phyloP scores from a whole-genome alignment of 2,797 vertebrate species.

The Sphenodon punctatus region DNA sequence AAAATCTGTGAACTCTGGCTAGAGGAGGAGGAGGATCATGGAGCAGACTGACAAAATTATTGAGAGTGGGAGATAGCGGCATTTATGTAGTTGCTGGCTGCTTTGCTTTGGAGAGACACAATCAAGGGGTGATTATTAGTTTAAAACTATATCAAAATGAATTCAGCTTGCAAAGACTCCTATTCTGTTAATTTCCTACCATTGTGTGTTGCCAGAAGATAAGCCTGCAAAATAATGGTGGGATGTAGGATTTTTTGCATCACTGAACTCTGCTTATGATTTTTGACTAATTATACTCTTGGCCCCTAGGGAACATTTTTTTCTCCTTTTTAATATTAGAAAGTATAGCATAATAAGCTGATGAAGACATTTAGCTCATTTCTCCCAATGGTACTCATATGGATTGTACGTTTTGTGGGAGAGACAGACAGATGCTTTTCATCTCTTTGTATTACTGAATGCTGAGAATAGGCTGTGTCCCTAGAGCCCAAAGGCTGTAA shows the following conservation, averaged over 20 bases:
- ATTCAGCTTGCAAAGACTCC: not conserved
- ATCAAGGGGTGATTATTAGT: conserved; percentile 12
- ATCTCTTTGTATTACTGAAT: not conserved
- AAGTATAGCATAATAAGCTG: not conserved
- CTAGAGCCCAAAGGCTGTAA: no score
- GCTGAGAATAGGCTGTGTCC: not conserved
- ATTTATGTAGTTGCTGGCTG: not conserved
- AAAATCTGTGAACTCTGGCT: conserved; percentile 2
- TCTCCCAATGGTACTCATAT: not conserved
- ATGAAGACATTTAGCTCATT: not conserved
- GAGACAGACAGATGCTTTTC: not conserved
- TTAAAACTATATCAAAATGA: conserved; percentile 26
- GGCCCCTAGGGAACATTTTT: not conserved
- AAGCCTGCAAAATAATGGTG: not conserved
- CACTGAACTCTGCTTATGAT: not conserved
- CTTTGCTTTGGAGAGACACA: not conserved
- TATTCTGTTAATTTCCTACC: not conserved
- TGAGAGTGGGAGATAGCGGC: not conserved
- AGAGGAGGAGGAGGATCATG: not conserved
- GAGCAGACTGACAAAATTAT: not conserved
- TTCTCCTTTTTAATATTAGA: not conserved
- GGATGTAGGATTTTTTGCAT: not conserved
- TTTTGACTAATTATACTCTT: not conserved
- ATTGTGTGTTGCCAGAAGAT: not conserved
- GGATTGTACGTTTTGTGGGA: not conserved